Base-by-base conservation (phyloP, 1,140 invertebrate genomes). In the Tigriopus japonicus region DNA sequence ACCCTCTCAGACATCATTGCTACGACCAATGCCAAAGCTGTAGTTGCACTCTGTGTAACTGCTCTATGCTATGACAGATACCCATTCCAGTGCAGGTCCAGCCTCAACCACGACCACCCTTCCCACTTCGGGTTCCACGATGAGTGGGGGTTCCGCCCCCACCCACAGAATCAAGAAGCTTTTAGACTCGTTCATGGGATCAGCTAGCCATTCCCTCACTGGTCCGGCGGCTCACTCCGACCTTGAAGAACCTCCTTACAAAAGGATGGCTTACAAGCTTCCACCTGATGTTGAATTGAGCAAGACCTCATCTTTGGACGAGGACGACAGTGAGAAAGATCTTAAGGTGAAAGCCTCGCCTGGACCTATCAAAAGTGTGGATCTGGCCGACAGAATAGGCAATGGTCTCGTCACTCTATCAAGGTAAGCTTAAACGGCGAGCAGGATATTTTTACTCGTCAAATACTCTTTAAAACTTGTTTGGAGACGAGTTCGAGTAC, bases 131-230 rank as follows among this genome's bases (percentile, higher is more conserved):
- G 28, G 28, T 35, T 3, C 28, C 28, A 35, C 28, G 3, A 35
- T 35, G 28, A 35, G 28, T 35, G 28, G 28, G 63, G 70, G 21
- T 21, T 49, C 21, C 21, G 45, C 45, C 45, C n/a, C n/a, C 45
- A 49, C 45, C 45, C 45, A 49, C 21, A 49, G 52, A 24, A 24
- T 54, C 15, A 54, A 54, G 52, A 28, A 54, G 19, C 52, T 54
- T n/a, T 24, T 54, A 24, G 52, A 54, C 15, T 19, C 17, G 14
- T 54, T 21, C 52, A 54, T 24, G 15, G 23, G 14, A 1, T 19
- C 52, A 17, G 52, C 52, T n/a, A 24, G 23, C 14, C 15, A 24
- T 6, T 21, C 17, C 6, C 24, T 54, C 17, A 54, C 23, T 3
- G 52, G 52, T 24, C 52, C 52, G 15, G n/a, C 45, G n/a, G 52